Evolutionary conservation across 2,888 invertebrate genomes (phyloP), one percentile per base, ranked within the genome.

Genomic region (Drosophila borborema): DNA sequence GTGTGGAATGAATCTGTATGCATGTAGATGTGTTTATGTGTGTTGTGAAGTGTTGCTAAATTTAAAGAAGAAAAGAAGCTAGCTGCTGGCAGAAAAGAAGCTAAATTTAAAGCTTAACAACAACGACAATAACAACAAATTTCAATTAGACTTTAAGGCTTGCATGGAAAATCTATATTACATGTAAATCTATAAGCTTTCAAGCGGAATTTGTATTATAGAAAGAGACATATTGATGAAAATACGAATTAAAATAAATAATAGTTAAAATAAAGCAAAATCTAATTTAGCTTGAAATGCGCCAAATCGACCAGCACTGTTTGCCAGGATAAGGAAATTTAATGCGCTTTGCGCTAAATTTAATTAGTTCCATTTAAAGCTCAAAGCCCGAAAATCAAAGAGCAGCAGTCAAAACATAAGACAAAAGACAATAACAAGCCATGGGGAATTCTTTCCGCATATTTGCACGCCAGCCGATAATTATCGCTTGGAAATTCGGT

Each of bases 391-490:
- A 73, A 73, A 72, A 63, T 41, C 54, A 41, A 46, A 55, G 59
- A 58, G 53, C 64, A 64, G 70, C 54, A 61, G 63, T 56, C 66
- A 61, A 62, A 72, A 64, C 63, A 64, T 41, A 62, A 65, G 64
- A 38, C 58, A 43, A 63, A 43, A 59, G 16, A 65, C 74, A 75
- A 75, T 64, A 77, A 72, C 66, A 65, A 69, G 63, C 66, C 46
- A 64, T 62, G 56, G 63, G 71, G 72, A 64, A 77, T 74, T 76
- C 77, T 82, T 82, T 84, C 77, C 89, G 89, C 92, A 91, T 91
- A 91, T 91, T 91, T 91, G 91, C 91, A 91, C 91, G 91, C 91
- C 78, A 91, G 90, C 82, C 86, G 91, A 92, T 91, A 91, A 89
- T 91, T 92, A 91, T 92, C 91, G 81, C 85, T 74, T 74, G 53